Evolutionary conservation across 1,140 invertebrate genomes (phyloP).

Genomic region (Philopotamus ludificatus): DNA sequence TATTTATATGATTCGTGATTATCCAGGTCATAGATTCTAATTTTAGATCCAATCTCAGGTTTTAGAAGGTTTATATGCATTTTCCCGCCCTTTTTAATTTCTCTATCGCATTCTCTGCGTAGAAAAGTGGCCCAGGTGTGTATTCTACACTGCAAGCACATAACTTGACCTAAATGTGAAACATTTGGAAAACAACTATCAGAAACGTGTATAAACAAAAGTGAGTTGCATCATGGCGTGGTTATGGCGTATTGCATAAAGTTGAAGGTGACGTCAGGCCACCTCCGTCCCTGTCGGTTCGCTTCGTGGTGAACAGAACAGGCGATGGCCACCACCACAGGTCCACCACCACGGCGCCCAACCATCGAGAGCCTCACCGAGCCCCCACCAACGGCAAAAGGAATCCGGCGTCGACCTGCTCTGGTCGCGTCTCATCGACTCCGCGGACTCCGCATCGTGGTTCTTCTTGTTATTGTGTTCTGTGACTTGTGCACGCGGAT

Average conservation of each 20-base stretch:
- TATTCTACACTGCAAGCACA: too few species aligned
- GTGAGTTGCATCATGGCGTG: slow-evolving; percentile 14
- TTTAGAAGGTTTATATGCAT: too few species aligned
- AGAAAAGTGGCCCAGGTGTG: too few species aligned
- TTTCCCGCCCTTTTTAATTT: too few species aligned
- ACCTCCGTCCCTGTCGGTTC: not conserved
- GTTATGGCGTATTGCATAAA: slow-evolving; percentile 26
- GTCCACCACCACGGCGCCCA: not conserved
- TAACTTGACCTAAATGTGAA: slow-evolving; percentile 1
- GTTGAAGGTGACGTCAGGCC: not conserved
- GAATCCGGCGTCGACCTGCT: not conserved
- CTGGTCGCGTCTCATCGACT: not conserved
- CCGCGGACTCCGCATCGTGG: too few species aligned
- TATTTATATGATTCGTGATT: too few species aligned
- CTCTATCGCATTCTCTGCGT: too few species aligned
- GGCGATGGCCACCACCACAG: not conserved
- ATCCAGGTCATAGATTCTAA: too few species aligned
- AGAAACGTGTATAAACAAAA: slow-evolving; percentile 23
- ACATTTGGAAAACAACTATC: slow-evolving; percentile 12
- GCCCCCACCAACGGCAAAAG: not conserved
- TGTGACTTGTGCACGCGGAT: too few species aligned
- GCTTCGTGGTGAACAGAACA: not conserved
- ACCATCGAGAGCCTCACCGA: not conserved
- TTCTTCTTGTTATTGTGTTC: too few species aligned
- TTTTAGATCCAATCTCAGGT: too few species aligned